These are phyloP conservation scores for Nesometra sesokonis DNA, from an alignment of 35 echinoderm and acorn worm genomes.

Conservation along the genomic window DNA sequence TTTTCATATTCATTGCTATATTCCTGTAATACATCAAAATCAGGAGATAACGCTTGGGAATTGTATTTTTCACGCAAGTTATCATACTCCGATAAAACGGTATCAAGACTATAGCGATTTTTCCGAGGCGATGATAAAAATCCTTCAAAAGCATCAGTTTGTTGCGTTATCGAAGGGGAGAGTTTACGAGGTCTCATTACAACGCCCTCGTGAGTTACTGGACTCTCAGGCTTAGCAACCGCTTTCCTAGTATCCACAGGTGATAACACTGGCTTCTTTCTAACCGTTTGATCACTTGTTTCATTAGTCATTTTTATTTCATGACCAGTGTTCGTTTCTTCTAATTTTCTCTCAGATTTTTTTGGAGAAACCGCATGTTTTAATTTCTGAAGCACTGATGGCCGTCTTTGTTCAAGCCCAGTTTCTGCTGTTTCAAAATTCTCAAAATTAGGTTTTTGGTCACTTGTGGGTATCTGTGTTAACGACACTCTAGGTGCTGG, in stretches of 20 bases:
- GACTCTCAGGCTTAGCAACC: neutral
- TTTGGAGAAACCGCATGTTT: neutral
- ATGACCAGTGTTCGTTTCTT: neutral
- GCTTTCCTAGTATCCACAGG: neutral
- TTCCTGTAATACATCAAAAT: slow-evolving; percentile 30
- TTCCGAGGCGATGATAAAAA: neutral
- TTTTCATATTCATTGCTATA: neutral
- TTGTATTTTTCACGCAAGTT: slow-evolving; percentile 68
- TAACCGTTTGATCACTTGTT: neutral
- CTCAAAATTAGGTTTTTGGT: neutral
- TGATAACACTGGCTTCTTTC: neutral
- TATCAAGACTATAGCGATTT: slow-evolving; percentile 60
- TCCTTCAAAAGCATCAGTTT: neutral
- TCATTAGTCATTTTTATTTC: neutral
- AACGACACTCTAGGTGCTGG: neutral
- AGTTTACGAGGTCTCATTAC: neutral
- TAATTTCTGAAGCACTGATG: neutral
- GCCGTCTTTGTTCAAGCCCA: neutral
- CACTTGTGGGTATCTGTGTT: neutral
- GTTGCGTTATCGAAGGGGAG: neutral
- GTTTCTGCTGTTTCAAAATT: neutral
- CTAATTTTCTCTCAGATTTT: neutral
- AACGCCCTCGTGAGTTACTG: neutral
- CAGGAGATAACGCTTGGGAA: slow-evolving; percentile 56
- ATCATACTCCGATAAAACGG: slow-evolving; percentile 80